Conservation (phyloP, 1,140 invertebrate genomes). For the Drosophila biarmipes region DNA sequence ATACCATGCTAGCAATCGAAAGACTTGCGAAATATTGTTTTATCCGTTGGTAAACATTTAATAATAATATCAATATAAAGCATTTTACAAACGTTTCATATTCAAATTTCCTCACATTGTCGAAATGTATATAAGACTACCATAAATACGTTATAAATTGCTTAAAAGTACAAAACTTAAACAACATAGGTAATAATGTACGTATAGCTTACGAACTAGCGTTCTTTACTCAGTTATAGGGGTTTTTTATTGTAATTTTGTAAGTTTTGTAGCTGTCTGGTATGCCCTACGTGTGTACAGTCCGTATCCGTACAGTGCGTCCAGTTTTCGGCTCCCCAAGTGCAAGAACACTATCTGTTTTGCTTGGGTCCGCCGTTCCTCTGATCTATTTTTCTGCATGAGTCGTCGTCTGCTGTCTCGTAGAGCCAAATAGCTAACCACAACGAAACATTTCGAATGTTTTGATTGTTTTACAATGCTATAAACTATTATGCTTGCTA, state of each 20-base stretch:
- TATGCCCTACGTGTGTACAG: slow-evolving; percentile 2
- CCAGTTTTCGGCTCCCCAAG: slow-evolving; percentile 5
- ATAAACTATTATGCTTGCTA: slow-evolving; percentile 14
- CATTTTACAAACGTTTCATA: slow-evolving; percentile 72
- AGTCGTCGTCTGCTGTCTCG: slow-evolving; percentile 16
- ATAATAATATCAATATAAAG: slow-evolving; percentile 78
- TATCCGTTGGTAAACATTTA: slow-evolving; percentile 72
- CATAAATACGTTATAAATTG: slow-evolving; percentile 65
- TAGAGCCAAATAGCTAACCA: slow-evolving; percentile 15
- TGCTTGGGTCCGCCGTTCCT: background rate
- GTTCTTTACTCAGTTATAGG: slow-evolving; percentile 1
- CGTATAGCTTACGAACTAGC: slow-evolving; percentile 40
- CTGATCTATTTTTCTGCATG: background rate
- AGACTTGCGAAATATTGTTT: background rate
- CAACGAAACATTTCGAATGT: slow-evolving; percentile 58
- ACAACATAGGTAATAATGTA: slow-evolving; percentile 43
- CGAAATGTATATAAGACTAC: slow-evolving; percentile 63
- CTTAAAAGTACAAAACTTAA: slow-evolving; percentile 60
- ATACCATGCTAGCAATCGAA: background rate
- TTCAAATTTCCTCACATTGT: slow-evolving; percentile 62
- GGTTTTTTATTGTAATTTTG: background rate
- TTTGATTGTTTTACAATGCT: slow-evolving; percentile 45
- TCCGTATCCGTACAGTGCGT: slow-evolving; percentile 6
- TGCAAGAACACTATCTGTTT: slow-evolving; percentile 16
- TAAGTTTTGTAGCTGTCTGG: background rate